Evolutionary conservation across 2,888 invertebrate genomes (phyloP).

Genomic region (Lottia gigantea): DNA sequence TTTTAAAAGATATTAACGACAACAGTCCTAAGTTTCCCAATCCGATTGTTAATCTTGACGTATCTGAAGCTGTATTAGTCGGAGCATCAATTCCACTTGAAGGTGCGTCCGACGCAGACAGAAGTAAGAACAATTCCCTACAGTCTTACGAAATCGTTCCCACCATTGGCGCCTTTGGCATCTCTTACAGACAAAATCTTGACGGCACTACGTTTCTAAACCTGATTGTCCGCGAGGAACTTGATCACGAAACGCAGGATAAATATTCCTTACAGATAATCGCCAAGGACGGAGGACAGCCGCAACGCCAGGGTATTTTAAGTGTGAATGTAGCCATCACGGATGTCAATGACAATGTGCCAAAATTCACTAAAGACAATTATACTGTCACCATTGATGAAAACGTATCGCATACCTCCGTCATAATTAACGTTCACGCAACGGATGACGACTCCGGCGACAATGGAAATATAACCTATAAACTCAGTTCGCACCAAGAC

Average conservation of each 20-base stretch:
- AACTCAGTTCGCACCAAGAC: constrained; percentile 52
- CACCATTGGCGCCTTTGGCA: constrained; percentile 43
- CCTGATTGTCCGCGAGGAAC: constrained; percentile 39
- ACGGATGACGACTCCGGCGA: constrained; percentile 85
- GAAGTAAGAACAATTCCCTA: constrained; percentile 44
- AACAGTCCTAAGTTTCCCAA: constrained; percentile 54
- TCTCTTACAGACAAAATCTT: constrained; percentile 40
- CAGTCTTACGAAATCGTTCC: constrained; percentile 49
- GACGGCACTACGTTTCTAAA: constrained; percentile 50
- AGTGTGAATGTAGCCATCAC: constrained; percentile 43
- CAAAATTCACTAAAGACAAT: constrained; percentile 42
- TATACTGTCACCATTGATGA: constrained; percentile 54
- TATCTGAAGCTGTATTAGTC: constrained; percentile 48
- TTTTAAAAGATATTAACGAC: constrained; percentile 60
- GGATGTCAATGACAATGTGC: constrained; percentile 56
- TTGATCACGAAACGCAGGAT: constrained; percentile 51
- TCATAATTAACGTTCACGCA: constrained; percentile 75
- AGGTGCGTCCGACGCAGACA: constrained; percentile 53
- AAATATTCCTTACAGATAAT: constrained; percentile 47
- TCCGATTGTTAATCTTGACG: constrained; percentile 35
- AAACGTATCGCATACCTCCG: constrained; percentile 44
- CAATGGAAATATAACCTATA: constrained; percentile 75
- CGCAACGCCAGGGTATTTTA: constrained; percentile 44
- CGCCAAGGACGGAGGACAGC: constrained; percentile 52
- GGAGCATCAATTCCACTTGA: constrained; percentile 43